phyloP scores from a whole-genome alignment of 1,140 invertebrate species.

The Drosophila pallidifrons region DNA sequence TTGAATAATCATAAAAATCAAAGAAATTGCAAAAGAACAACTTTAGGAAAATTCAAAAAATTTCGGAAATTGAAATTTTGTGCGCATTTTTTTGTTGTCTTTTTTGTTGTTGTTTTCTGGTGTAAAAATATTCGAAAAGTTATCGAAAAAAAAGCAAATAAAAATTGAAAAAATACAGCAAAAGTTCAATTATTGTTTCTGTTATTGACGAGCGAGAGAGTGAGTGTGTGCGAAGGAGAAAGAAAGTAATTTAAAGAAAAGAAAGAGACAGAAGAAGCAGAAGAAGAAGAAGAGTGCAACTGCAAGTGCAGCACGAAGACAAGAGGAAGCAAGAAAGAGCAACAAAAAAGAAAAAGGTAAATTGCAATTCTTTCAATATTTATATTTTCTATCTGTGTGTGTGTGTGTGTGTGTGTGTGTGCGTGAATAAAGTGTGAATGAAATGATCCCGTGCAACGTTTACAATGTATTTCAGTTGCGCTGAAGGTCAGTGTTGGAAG shows the following conservation, averaged over 20 bases:
- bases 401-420: no score
- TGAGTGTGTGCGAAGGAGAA: not conserved
- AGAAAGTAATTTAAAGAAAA: not conserved
- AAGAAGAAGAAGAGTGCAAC: no score
- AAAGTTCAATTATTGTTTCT: not conserved
- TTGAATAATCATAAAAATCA: not conserved
- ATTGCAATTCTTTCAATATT: slow-evolving; percentile 29
- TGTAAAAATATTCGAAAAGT: slow-evolving; percentile 11
- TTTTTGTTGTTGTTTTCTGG: slow-evolving; percentile 23
- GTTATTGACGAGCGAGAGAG: slow-evolving; percentile 2
- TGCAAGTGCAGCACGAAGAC: slow-evolving; percentile 35
- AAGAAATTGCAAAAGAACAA: slow-evolving; percentile 4
- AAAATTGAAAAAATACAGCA: slow-evolving; percentile 9
- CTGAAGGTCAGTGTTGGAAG: slow-evolving; percentile 36
- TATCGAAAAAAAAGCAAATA: not conserved
- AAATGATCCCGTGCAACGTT: slow-evolving; percentile 1
- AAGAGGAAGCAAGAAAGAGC: slow-evolving; percentile 10
- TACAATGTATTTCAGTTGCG: slow-evolving; percentile 1
- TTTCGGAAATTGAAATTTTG: not conserved
- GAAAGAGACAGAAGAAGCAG: slow-evolving; percentile 1
- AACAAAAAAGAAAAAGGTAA: slow-evolving; percentile 54
- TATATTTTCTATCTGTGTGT: not conserved
- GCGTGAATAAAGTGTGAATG: slow-evolving; percentile 3
- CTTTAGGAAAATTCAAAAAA: slow-evolving; percentile 6
- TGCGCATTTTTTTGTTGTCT: slow-evolving; percentile 20